These are phyloP conservation scores for Teleopsis dalmanni DNA, from an alignment of 1,140 invertebrate species.

Conservation along the genomic window DNA sequence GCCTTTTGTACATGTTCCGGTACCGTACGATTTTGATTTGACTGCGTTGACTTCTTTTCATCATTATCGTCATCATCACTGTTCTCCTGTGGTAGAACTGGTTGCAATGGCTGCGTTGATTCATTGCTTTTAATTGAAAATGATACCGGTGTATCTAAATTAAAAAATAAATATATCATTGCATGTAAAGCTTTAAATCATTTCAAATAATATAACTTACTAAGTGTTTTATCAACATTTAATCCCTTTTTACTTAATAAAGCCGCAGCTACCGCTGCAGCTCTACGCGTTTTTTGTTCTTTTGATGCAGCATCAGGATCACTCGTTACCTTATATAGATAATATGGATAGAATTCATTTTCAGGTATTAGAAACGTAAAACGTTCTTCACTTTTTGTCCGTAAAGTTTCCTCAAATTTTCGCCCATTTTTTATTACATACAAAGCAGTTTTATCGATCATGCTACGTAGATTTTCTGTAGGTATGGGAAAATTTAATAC, in stretches of 20 bases:
- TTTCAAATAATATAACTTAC: neutral
- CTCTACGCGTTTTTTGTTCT: constrained; percentile 33
- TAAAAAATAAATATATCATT: neutral
- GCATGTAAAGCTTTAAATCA: neutral
- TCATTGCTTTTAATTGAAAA: constrained; percentile 77
- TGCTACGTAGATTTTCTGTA: constrained; percentile 70
- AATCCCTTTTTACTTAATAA: constrained; percentile 36
- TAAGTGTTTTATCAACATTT: constrained; percentile 11
- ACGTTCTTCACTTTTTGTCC: constrained; percentile 74
- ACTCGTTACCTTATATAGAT: constrained; percentile 52
- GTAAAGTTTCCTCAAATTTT: constrained; percentile 84
- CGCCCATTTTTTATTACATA: constrained; percentile 91
- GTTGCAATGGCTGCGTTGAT: constrained; percentile 52
- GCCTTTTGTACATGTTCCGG: constrained; percentile 39
- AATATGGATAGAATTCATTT: constrained; percentile 71
- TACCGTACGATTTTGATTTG: constrained; percentile 13
- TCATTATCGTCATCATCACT: constrained; percentile 54
- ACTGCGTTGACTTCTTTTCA: constrained; percentile 15
- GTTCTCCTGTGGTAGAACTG: constrained; percentile 65
- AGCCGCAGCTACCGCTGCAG: constrained; percentile 28
- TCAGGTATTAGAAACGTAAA: constrained; percentile 71
- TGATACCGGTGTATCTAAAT: constrained; percentile 59
- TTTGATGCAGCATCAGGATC: constrained; percentile 38
- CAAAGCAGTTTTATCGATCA: constrained; percentile 92
- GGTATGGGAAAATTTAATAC: constrained; percentile 53